Percentiles rank a stretch among this genome's conserved stretches.
Conservation (phyloP, 2,113 vertebrate genomes). For the Polyodon spathula region DNA sequence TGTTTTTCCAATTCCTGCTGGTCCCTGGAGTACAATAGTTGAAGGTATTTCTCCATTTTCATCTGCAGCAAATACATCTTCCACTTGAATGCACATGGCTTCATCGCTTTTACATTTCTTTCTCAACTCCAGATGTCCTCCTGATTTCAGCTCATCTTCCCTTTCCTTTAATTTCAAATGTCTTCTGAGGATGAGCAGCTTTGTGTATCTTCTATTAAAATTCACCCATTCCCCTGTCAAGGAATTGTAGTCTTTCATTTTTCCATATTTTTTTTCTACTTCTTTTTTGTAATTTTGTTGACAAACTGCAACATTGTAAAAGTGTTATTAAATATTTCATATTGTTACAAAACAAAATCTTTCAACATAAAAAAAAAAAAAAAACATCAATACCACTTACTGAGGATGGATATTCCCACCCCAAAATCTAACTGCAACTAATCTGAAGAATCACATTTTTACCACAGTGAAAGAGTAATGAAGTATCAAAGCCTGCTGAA, state of each 20-base stretch:
- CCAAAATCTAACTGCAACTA: too few relatives aligned
- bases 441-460: too few relatives aligned
- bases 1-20: constrained; percentile 51
- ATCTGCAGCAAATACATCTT: constrained; percentile 11
- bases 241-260: constrained; percentile 18
- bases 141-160: constrained; percentile 16
- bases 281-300: constrained; percentile 3
- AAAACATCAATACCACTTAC: too few relatives aligned
- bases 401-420: too few relatives aligned
- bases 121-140: constrained; percentile 9
- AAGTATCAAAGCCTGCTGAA: too few relatives aligned
- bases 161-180: constrained; percentile 12
- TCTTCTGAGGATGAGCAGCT: constrained; percentile 17
- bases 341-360: too few relatives aligned
- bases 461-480: too few relatives aligned
- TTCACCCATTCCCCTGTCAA: constrained; percentile 13
- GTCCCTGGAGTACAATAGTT: constrained; percentile 44
- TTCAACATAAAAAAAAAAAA: too few relatives aligned
- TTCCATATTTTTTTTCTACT: constrained; percentile 5
- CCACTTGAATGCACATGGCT: constrained; percentile 2
- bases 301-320: too few relatives aligned
- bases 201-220: constrained; percentile 9
- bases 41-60: constrained; percentile 7
- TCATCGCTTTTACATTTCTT: background rate
- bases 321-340: too few relatives aligned